phyloP scores from a whole-genome alignment of 2,888 invertebrate species.

The Steinernema hermaphroditum region DNA sequence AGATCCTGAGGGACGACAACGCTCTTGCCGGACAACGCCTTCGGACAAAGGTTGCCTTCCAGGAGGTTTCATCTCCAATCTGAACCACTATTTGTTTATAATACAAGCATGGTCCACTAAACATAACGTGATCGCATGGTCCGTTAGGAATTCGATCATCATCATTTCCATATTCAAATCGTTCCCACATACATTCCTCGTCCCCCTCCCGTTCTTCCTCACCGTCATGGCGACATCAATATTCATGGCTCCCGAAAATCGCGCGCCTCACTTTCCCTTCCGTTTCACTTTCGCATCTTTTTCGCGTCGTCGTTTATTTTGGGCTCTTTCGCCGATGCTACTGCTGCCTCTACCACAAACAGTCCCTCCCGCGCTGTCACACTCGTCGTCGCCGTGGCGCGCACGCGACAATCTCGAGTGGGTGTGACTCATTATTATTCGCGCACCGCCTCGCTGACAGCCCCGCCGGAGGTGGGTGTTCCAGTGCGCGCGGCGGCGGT shows the following conservation, averaged over 20 bases:
- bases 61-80: too few species aligned
- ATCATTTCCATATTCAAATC: too few species aligned
- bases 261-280: background rate
- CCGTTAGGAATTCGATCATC: too few species aligned
- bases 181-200: background rate
- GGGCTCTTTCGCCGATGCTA: background rate
- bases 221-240: background rate
- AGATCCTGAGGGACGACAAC: too few species aligned
- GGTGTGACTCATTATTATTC: constrained; percentile 28
- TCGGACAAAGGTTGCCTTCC: too few species aligned
- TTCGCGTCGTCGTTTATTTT: background rate
- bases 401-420: constrained; percentile 7
- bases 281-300: background rate
- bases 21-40: too few species aligned
- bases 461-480: background rate
- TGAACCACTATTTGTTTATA: too few species aligned
- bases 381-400: background rate
- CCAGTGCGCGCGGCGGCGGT: background rate
- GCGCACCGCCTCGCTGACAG: background rate
- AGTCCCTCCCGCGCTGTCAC: background rate
- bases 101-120: too few species aligned
- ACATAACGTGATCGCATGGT: too few species aligned
- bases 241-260: background rate
- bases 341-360: background rate
- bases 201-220: background rate